A percentile compares a stretch with the other conserved stretches of the same genome.
phyloP scores from a whole-genome alignment of 1,140 invertebrate species.

The Rhopalosiphum maidis region DNA sequence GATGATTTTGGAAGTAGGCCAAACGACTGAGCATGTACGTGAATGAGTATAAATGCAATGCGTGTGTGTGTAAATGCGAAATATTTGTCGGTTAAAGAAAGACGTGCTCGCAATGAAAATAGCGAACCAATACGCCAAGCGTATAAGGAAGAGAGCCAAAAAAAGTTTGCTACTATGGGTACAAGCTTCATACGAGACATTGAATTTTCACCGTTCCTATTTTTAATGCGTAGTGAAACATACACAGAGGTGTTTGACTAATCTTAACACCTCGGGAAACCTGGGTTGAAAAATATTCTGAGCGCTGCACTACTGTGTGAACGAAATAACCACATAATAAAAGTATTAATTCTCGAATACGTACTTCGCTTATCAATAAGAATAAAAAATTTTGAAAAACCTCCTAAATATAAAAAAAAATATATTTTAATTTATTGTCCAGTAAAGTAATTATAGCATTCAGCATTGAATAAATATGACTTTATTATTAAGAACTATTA shows the following conservation, averaged over 20 bases:
- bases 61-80: constrained; percentile 8
- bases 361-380: not conserved
- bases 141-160: constrained; percentile 13
- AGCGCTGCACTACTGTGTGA: not conserved
- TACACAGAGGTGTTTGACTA: not conserved
- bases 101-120: constrained; percentile 51
- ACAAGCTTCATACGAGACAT: not conserved
- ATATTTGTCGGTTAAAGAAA: constrained; percentile 14
- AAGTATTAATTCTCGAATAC: not conserved
- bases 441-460: not conserved
- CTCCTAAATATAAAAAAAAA: not conserved
- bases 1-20: constrained; percentile 43
- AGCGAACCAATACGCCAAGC: constrained; percentile 15
- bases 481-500: not conserved
- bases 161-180: not conserved
- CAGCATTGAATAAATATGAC: not conserved
- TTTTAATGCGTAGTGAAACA: constrained; percentile 21
- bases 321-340: not conserved
- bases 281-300: not conserved
- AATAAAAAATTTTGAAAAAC: not conserved
- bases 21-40: not conserved
- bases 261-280: not conserved
- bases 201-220: constrained; percentile 5
- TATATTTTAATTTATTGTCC: not conserved
- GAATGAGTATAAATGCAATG: not conserved